Conservation (phyloP, 2,888 invertebrate species). For the Melipona bicolor region DNA sequence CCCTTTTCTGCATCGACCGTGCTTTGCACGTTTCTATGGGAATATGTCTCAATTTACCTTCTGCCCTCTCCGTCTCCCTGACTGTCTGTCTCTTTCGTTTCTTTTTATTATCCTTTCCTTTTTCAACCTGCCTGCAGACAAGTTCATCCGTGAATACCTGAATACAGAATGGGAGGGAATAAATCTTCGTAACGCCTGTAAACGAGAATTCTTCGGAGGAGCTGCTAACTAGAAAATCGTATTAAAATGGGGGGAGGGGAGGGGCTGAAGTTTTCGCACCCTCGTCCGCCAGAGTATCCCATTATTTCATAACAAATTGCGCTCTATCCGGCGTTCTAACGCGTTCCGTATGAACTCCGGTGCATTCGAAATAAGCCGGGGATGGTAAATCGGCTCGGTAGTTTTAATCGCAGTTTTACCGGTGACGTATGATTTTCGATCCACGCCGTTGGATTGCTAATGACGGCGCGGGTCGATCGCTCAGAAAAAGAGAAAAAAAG, state of each 20-base stretch:
- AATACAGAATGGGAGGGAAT: conserved; percentile 60
- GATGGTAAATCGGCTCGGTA: neutral
- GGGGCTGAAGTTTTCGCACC: neutral
- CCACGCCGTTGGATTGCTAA: no score
- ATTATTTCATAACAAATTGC: neutral
- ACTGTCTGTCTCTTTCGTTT: conserved; percentile 13
- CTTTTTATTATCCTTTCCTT: conserved; percentile 18
- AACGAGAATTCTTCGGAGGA: conserved; percentile 46
- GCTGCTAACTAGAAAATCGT: conserved; percentile 60
- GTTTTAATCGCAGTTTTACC: neutral
- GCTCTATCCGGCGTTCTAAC: neutral
- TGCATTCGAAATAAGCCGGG: neutral
- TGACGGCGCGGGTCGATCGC: no score
- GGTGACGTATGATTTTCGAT: no score
- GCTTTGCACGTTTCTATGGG: conserved; percentile 67
- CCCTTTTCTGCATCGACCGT: conserved; percentile 61
- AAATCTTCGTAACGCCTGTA: conserved; percentile 56
- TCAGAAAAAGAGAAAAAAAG: no score
- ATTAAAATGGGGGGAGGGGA: conserved; percentile 38
- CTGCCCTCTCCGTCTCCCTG: conserved; percentile 42
- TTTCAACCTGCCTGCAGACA: conserved; percentile 22
- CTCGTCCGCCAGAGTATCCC: neutral
- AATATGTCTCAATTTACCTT: conserved; percentile 68
- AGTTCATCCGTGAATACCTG: conserved; percentile 47
- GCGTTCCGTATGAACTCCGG: no score